These are phyloP conservation scores for Phrynocephalus vlangalii DNA, from an alignment of 2,797 vertebrate species.

Conservation along the genomic window DNA sequence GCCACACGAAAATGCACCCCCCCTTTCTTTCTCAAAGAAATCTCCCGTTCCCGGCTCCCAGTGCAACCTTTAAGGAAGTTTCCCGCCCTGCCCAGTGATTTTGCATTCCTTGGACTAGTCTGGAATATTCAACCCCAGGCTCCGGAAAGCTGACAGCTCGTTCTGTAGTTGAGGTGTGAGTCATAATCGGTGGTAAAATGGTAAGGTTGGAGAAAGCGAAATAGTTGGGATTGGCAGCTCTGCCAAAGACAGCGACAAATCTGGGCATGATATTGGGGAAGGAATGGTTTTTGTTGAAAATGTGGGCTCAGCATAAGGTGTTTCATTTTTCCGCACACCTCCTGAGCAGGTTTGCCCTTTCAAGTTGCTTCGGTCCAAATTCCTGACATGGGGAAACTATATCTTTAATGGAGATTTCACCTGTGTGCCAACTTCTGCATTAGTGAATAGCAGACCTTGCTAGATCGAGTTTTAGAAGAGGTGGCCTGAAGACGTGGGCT, in stretches of 20 bases:
- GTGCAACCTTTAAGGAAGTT: background rate
- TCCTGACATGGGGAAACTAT: background rate
- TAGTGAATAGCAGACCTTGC: too few species aligned
- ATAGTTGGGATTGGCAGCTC: background rate
- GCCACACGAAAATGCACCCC: too few species aligned
- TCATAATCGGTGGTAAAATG: background rate
- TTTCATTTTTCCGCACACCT: background rate
- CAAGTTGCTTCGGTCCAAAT: background rate
- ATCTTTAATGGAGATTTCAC: background rate
- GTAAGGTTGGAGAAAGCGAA: background rate
- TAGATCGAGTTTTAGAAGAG: background rate
- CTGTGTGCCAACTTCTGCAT: background rate
- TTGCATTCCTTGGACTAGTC: background rate
- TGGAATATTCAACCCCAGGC: background rate
- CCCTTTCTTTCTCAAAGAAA: conserved; percentile 6
- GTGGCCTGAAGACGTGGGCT: too few species aligned
- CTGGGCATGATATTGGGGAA: background rate
- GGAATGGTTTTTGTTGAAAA: background rate
- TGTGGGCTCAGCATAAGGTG: background rate
- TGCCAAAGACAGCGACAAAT: background rate
- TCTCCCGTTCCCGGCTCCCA: background rate
- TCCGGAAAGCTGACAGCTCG: conserved; percentile 36
- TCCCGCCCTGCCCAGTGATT: too few species aligned
- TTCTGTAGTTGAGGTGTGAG: conserved; percentile 7
- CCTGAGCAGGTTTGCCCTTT: background rate